Evolutionary conservation across 2,888 invertebrate species (phyloP).

Genomic region (Zygaena filipendulae): DNA sequence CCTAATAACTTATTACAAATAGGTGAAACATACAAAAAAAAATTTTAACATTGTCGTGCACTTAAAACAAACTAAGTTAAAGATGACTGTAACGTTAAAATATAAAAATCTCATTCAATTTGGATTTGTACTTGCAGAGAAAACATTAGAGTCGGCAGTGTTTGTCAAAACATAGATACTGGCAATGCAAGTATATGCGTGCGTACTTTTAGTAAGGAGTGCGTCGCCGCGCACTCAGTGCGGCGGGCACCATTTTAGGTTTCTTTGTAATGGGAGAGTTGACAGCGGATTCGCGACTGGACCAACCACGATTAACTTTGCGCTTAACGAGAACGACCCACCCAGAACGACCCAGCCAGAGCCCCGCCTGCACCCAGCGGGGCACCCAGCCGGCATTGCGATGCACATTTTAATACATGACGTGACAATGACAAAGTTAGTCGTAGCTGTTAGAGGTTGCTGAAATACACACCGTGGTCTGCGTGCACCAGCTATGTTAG

Average conservation of each 20-base stretch:
- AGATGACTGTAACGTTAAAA: conserved; percentile 63
- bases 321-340: conserved; percentile 35
- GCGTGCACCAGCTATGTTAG: conserved; percentile 50
- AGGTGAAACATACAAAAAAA: conserved; percentile 65
- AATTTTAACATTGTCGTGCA: conserved; percentile 65
- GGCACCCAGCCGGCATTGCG: conserved; percentile 9
- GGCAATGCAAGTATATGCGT: conserved; percentile 64
- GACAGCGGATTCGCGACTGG: conserved; percentile 44
- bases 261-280: conserved; percentile 60
- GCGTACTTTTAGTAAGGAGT: conserved; percentile 48
- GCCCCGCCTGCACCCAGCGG: conserved; percentile 6
- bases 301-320: conserved; percentile 40
- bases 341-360: conserved; percentile 21
- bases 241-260: conserved; percentile 33
- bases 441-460: conserved; percentile 50
- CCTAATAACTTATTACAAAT: conserved; percentile 62
- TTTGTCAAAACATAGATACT: conserved; percentile 63
- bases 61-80: conserved; percentile 62
- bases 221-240: conserved; percentile 28
- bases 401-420: conserved; percentile 17
- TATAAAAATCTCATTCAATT: conserved; percentile 66
- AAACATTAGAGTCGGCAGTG: conserved; percentile 57
- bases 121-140: conserved; percentile 67
- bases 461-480: conserved; percentile 29
- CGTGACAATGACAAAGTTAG: conserved; percentile 48